Percentiles rank a stretch among this genome's conserved stretches.
phyloP scores from a whole-genome alignment of 1,140 invertebrate genomes.

The Mya arenaria region DNA sequence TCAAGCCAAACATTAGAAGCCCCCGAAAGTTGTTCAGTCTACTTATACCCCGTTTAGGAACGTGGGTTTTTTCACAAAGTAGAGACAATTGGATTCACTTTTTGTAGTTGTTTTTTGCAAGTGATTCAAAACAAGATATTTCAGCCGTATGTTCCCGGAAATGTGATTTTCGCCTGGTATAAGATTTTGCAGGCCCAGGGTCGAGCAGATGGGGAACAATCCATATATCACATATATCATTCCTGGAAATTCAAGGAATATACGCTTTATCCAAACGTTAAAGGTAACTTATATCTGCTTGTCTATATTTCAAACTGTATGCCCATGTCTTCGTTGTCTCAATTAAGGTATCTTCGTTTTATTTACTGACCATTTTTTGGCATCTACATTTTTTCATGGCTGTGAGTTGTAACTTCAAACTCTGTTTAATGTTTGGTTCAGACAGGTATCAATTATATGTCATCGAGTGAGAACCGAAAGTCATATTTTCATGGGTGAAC shows the following conservation, averaged over 20 bases:
- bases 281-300: no score
- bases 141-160: constrained; percentile 62
- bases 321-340: no score
- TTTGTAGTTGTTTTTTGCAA: constrained; percentile 63
- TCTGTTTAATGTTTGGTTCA: no score
- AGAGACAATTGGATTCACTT: constrained; percentile 59
- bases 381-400: no score
- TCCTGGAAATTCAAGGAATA: constrained; percentile 54
- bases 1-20: neutral
- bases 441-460: no score
- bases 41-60: constrained; percentile 58
- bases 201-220: constrained; percentile 61
- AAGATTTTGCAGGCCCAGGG: constrained; percentile 42
- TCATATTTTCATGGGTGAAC: no score
- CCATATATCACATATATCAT: constrained; percentile 70
- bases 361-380: no score
- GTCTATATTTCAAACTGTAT: no score
- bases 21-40: constrained; percentile 33
- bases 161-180: constrained; percentile 62
- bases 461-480: no score
- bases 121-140: constrained; percentile 41
- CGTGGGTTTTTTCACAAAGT: constrained; percentile 68
- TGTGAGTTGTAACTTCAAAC: no score
- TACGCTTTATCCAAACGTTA: constrained; percentile 41
- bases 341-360: no score